Percentiles rank a stretch among this genome's conserved stretches.
These are phyloP conservation scores for Calyptomena viridis DNA, from an alignment of 2,113 vertebrate genomes.

Conservation along the genomic window DNA sequence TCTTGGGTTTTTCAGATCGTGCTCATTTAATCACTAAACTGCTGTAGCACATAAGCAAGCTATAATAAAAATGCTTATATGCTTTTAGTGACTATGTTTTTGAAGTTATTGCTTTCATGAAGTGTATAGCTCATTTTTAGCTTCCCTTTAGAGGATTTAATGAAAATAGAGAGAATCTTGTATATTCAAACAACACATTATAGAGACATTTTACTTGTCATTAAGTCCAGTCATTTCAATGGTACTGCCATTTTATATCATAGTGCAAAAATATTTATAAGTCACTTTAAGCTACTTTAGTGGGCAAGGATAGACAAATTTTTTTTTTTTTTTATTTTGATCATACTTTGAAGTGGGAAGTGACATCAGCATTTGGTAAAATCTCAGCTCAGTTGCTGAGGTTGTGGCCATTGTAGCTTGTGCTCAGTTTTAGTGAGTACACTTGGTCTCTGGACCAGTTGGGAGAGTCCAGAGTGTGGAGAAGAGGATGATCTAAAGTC, in stretches of 20 bases:
- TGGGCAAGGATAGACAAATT: background rate
- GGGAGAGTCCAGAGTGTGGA: accelerated
- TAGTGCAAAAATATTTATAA: background rate
- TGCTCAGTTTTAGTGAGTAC: background rate
- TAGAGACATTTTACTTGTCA: background rate
- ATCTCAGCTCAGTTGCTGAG: background rate
- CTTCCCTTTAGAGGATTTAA: background rate
- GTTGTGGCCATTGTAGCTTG: background rate
- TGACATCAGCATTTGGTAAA: background rate
- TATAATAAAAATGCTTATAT: background rate
- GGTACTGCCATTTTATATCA: background rate
- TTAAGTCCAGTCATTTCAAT: background rate
- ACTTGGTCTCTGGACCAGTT: background rate
- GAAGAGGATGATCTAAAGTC: background rate
- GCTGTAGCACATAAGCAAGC: background rate
- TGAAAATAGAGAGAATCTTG: background rate
- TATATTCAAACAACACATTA: background rate
- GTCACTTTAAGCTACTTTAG: background rate
- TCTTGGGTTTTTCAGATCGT: background rate
- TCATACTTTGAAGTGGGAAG: background rate
- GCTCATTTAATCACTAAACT: background rate
- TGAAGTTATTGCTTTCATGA: constrained; percentile 12
- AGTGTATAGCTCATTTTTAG: background rate
- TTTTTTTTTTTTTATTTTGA: background rate
- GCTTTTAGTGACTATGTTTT: constrained; percentile 1